These are phyloP conservation scores for Yponomeuta cagnagella DNA, from an alignment of 2,888 invertebrate species.

Conservation along the genomic window DNA sequence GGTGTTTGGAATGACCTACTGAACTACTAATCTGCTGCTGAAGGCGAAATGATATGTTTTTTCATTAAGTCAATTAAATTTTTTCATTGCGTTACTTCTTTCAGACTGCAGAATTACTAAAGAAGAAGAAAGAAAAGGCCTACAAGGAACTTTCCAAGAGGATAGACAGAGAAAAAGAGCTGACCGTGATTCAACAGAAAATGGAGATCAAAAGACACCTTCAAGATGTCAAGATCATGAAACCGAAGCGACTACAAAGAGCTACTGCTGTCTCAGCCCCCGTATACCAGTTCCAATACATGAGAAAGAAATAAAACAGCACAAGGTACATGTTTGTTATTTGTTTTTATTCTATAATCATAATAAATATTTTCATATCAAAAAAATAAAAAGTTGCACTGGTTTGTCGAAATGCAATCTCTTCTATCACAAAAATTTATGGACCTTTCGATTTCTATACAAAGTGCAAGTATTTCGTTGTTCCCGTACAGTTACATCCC, in stretches of 20 bases:
- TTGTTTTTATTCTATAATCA: constrained; percentile 17
- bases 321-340: constrained; percentile 19
- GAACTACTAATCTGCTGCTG: too few relatives aligned
- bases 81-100: constrained; percentile 19
- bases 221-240: constrained; percentile 78
- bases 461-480: too few relatives aligned
- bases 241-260: constrained; percentile 78
- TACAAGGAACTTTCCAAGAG: constrained; percentile 86
- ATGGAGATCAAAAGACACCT: constrained; percentile 83
- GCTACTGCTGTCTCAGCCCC: constrained; percentile 83
- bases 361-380: constrained; percentile 21
- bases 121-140: constrained; percentile 76
- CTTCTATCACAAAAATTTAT: constrained; percentile 15
- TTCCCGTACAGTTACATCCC: too few relatives aligned
- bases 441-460: background rate
- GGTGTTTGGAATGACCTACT: too few relatives aligned
- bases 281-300: constrained; percentile 86
- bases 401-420: constrained; percentile 12
- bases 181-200: constrained; percentile 85
- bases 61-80: too few relatives aligned
- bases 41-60: too few relatives aligned
- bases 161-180: constrained; percentile 84
- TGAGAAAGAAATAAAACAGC: constrained; percentile 82
- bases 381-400: constrained; percentile 15
- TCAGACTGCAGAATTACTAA: constrained; percentile 64